Conservation (phyloP, 2,113 vertebrate species). For the Zootoca vivipara region DNA sequence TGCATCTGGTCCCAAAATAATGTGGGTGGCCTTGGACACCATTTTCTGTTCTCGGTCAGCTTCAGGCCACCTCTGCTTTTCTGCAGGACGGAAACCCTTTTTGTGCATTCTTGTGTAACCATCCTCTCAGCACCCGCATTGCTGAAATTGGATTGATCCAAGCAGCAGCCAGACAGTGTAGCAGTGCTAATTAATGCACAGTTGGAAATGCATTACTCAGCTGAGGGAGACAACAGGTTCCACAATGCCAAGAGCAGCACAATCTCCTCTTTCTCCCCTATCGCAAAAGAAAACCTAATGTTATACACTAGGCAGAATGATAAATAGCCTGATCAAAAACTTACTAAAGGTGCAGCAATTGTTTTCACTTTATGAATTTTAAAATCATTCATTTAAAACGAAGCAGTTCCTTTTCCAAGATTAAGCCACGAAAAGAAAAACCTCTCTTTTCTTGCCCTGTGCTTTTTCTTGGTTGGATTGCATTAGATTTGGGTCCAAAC, state of each 20-base stretch:
- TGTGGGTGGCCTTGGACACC: no score
- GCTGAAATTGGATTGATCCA: background rate
- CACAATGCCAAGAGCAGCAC: background rate
- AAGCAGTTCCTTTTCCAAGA: background rate
- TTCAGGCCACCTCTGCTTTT: background rate
- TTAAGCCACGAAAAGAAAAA: background rate
- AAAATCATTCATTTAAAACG: background rate
- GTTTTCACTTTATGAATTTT: background rate
- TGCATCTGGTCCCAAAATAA: no score
- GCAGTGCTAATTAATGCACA: background rate
- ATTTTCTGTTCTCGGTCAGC: no score
- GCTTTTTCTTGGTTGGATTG: background rate
- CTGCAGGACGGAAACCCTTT: background rate
- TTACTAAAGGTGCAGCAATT: background rate
- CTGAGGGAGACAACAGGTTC: background rate
- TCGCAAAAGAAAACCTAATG: background rate
- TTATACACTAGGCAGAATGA: background rate
- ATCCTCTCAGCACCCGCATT: accelerated
- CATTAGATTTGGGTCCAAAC: background rate
- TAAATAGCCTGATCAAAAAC: background rate
- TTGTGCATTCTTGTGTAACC: background rate
- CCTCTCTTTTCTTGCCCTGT: background rate
- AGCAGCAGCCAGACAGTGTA: accelerated
- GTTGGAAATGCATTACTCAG: background rate
- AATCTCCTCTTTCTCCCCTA: background rate